Base-by-base conservation (phyloP, 2,888 invertebrate species). In the Chymomyza procnemis region DNA sequence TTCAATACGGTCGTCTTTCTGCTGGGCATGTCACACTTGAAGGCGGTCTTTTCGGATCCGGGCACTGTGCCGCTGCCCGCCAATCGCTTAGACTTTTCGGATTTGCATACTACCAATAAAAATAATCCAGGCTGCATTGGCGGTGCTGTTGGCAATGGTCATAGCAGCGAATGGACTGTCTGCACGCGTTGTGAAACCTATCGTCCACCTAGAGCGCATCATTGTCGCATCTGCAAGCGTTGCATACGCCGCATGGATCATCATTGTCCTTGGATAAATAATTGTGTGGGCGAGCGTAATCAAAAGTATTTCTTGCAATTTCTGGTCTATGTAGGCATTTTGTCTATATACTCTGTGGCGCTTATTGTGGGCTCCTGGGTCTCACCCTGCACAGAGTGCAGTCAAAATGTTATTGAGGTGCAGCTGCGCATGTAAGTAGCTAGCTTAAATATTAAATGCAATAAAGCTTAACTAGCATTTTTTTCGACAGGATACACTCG, bases 301-400 rank as follows among this genome's bases (percentile, higher is more conserved):
- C 97, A 97, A 92, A 97, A 97, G 90, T 97, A 95, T 92, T 97
- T 97, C 91, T 93, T 97, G 75, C 96, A 97, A 88, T 97, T 97
- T 92, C 92, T 96, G 73, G 92, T 96, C 52, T 97, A 96, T 89
- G 96, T 96, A 69, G 95, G 95, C 64, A 90, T 93, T 56, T 90
- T 95, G 69, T 92, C 94, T 2, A 77, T 93, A 0, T 95, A 96
- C 89, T 94, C 95, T 8, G 92, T 95, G 52, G 91, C 91, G n/a
- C 91, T 96, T 84, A 94, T 96, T 52, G 92, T 94, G 46, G 91
- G 93, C 58, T 94, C 95, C 1, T 96, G 96, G 95, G 89, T 95
- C 14, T 92, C 92, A 69, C 94, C 95, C 34, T 95, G 95, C 86
- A 92, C 92, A 30, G 93, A 93, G 61, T 95, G 95, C 89, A 93